These are phyloP conservation scores for Sciurus carolinensis DNA, from an alignment of 2,797 vertebrate species.

Conservation along the genomic window DNA sequence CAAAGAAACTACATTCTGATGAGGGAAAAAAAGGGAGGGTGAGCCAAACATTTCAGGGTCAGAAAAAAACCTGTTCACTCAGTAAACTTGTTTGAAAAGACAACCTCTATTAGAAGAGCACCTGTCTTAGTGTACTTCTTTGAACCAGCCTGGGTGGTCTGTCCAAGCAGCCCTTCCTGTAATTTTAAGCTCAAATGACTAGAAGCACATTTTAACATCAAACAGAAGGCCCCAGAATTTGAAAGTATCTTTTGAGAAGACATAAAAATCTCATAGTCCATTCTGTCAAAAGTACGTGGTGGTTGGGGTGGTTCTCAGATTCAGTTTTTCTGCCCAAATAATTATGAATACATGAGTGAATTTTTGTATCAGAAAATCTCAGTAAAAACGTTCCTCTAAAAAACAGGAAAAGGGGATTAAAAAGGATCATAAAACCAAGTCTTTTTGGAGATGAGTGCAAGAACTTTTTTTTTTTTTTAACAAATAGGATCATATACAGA, in stretches of 20 bases:
- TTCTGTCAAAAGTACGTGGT: constrained; percentile 31
- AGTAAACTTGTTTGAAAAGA: constrained; percentile 75
- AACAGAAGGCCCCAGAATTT: constrained; percentile 74
- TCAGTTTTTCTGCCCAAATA: constrained; percentile 53
- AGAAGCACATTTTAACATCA: constrained; percentile 78
- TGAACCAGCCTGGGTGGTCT: constrained; percentile 82
- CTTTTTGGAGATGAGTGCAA: neutral
- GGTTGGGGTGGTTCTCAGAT: neutral
- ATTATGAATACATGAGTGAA: neutral
- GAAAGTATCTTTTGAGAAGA: constrained; percentile 72
- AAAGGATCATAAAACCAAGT: neutral
- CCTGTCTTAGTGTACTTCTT: constrained; percentile 73
- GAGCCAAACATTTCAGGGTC: constrained; percentile 32
- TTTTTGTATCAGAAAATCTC: neutral
- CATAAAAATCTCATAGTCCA: constrained; percentile 55
- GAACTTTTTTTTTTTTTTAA: neutral
- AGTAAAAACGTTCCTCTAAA: neutral
- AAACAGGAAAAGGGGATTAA: neutral
- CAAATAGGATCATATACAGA: neutral
- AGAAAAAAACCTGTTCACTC: constrained; percentile 70
- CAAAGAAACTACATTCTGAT: constrained; percentile 14
- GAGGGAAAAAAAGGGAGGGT: neutral
- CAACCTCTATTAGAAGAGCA: constrained; percentile 79
- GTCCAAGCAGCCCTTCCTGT: constrained; percentile 67
- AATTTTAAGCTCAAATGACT: constrained; percentile 78